Conservation (phyloP, 2,113 vertebrate species). For the Colius striatus region DNA sequence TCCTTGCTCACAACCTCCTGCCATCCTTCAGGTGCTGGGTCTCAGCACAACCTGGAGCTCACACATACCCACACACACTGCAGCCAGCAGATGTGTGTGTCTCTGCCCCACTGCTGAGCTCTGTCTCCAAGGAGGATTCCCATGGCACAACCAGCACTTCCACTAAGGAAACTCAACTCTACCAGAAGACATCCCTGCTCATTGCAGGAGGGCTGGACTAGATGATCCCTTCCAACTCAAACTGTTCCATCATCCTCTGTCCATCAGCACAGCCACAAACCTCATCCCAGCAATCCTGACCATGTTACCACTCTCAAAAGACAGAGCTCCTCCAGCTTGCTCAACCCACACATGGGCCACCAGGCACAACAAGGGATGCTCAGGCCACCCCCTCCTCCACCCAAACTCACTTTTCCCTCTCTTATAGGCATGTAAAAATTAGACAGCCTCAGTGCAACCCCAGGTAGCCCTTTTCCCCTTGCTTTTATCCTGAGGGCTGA, state of each 20-base stretch:
- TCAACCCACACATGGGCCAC: accelerated
- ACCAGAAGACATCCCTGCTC: neutral
- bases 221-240: neutral
- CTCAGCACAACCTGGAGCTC: neutral
- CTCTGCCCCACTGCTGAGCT: neutral
- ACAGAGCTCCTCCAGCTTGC: neutral
- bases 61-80: accelerated
- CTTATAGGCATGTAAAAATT: neutral
- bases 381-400: neutral
- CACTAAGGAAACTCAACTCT: neutral
- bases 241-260: accelerated
- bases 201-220: neutral
- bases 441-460: neutral
- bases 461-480: neutral
- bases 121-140: neutral
- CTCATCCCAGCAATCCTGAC: neutral
- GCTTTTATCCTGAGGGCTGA: neutral
- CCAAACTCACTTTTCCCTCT: neutral
- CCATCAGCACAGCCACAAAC: neutral
- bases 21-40: neutral
- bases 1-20: neutral
- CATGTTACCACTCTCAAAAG: neutral
- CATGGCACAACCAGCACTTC: neutral
- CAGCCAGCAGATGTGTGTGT: accelerated
- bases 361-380: neutral